Evolutionary conservation across 2,888 invertebrate genomes (phyloP).

Genomic region (Brenthis ino): DNA sequence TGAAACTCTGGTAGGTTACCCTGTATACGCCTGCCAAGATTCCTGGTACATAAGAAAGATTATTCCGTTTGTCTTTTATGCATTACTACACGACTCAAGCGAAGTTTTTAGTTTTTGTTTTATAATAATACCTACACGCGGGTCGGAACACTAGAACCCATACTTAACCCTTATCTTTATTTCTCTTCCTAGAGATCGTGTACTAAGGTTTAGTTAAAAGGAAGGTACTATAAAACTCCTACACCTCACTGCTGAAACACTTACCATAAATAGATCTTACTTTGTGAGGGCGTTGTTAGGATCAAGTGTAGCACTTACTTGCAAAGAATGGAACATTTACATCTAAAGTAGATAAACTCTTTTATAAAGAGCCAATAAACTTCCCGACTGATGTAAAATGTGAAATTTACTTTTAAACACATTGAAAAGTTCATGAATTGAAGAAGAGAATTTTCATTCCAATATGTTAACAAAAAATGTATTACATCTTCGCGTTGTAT

Average conservation of each 20-base stretch:
- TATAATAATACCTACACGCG: background rate
- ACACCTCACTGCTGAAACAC: background rate
- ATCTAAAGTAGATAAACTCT: background rate
- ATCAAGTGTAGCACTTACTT: conserved; percentile 19
- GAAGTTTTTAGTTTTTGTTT: too few relatives aligned
- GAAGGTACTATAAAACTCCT: too few relatives aligned
- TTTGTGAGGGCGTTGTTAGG: conserved; percentile 21
- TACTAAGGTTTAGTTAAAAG: background rate
- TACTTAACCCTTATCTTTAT: background rate
- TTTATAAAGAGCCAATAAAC: background rate
- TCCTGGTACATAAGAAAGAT: too few relatives aligned
- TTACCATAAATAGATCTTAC: conserved; percentile 17
- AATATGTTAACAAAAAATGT: too few relatives aligned
- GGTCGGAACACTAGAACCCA: background rate
- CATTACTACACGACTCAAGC: too few relatives aligned
- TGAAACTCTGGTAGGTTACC: too few relatives aligned
- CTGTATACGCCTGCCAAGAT: too few relatives aligned
- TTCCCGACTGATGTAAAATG: background rate
- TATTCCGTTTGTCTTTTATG: too few relatives aligned
- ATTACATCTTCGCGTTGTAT: too few relatives aligned
- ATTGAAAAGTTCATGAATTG: too few relatives aligned
- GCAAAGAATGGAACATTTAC: conserved; percentile 24
- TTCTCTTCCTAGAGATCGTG: background rate
- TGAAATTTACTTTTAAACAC: background rate
- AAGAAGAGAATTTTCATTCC: too few relatives aligned